These are phyloP conservation scores for Stenopsyche tienmushanensis DNA, from an alignment of 1,140 invertebrate genomes.

Conservation along the genomic window DNA sequence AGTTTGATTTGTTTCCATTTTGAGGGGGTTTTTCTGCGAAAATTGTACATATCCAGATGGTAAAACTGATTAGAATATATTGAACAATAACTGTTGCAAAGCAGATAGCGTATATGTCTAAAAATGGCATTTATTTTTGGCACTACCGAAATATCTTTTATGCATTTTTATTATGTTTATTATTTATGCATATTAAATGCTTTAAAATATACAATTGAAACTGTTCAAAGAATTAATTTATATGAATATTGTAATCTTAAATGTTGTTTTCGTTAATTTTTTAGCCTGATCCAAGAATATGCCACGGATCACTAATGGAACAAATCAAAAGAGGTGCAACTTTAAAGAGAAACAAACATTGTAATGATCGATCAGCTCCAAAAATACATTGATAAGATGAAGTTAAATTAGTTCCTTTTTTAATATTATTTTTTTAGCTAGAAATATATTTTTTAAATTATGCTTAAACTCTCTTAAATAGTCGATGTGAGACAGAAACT, in stretches of 20 bases:
- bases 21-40: no score
- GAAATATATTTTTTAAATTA: no score
- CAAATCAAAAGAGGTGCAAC: slow-evolving; percentile 84
- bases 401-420: neutral
- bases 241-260: slow-evolving; percentile 18
- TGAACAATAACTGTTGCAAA: no score
- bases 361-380: slow-evolving; percentile 60
- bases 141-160: no score
- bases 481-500: no score
- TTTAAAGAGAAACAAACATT: slow-evolving; percentile 66
- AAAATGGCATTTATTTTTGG: neutral
- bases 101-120: no score
- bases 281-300: slow-evolving; percentile 68
- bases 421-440: neutral
- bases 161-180: slow-evolving; percentile 3
- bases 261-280: no score
- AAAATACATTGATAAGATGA: slow-evolving; percentile 49
- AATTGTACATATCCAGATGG: no score
- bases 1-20: no score
- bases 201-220: no score
- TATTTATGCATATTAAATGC: neutral
- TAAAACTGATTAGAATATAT: no score
- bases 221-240: neutral
- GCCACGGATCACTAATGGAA: slow-evolving; percentile 80
- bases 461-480: no score